Conservation (phyloP, 2,113 vertebrate species). For the Bufo bufo region DNA sequence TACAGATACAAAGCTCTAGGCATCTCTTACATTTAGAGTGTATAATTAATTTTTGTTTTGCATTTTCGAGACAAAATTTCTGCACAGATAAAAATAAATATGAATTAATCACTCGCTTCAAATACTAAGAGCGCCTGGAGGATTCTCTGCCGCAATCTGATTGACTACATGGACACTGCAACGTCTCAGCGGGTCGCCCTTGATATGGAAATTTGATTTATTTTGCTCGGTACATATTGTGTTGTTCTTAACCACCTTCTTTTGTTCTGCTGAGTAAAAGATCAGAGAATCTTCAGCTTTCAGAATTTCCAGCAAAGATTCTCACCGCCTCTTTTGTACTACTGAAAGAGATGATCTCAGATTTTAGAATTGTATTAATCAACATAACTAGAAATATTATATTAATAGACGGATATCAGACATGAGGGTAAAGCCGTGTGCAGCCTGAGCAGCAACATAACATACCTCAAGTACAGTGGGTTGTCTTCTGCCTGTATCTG, state of each 20-base stretch:
- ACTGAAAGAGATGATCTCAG: slow-evolving; percentile 11
- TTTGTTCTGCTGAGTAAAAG: slow-evolving; percentile 25
- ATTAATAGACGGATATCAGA: not conserved
- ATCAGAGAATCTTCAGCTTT: slow-evolving; percentile 14
- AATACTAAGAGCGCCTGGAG: not conserved
- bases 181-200: slow-evolving; percentile 36
- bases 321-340: not conserved
- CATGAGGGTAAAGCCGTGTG: not conserved
- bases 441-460: not conserved
- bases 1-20: slow-evolving; percentile 19
- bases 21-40: slow-evolving; percentile 12
- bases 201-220: slow-evolving; percentile 38
- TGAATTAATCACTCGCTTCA: slow-evolving; percentile 4
- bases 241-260: slow-evolving; percentile 8
- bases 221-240: slow-evolving; percentile 2
- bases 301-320: not conserved
- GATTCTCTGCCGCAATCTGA: slow-evolving; percentile 19
- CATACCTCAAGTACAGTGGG: not conserved
- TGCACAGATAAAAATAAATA: slow-evolving; percentile 44
- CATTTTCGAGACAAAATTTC: slow-evolving; percentile 19
- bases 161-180: slow-evolving; percentile 17
- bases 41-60: slow-evolving; percentile 38
- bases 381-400: not conserved
- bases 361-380: not conserved
- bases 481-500: no score